These are phyloP conservation scores for Anagrus nilaparvatae DNA, from an alignment of 1,140 invertebrate species.

Conservation along the genomic window DNA sequence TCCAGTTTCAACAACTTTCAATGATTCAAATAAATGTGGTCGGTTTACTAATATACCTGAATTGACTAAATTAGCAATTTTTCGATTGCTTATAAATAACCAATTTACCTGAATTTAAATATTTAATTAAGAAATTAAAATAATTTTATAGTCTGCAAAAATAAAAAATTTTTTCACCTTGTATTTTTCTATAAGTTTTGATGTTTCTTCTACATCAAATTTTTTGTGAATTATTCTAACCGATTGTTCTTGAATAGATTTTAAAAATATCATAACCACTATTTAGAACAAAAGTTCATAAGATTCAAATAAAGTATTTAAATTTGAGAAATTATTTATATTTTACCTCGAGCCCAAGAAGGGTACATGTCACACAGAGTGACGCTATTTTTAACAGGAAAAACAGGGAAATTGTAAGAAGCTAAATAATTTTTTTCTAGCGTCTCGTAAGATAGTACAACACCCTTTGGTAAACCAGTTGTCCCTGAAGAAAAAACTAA, in stretches of 20 bases:
- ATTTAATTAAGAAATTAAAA: too few species aligned
- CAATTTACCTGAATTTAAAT: slow-evolving; percentile 2
- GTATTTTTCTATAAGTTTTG: slow-evolving; percentile 21
- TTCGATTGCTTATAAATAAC: neutral
- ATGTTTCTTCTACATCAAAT: slow-evolving; percentile 17
- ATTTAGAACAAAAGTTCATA: too few species aligned
- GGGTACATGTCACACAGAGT: slow-evolving; percentile 7
- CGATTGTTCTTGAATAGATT: too few species aligned
- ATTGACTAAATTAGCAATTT: slow-evolving; percentile 3
- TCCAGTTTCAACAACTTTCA: slow-evolving; percentile 11
- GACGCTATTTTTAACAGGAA: neutral
- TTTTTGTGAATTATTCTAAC: slow-evolving; percentile 14
- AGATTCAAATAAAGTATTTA: too few species aligned
- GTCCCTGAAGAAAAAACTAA: slow-evolving; percentile 29
- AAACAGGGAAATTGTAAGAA: neutral
- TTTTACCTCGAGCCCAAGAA: slow-evolving; percentile 18
- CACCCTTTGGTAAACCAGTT: slow-evolving; percentile 25
- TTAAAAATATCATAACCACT: too few species aligned
- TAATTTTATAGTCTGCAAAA: neutral
- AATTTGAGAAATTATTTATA: too few species aligned
- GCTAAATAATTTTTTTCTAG: slow-evolving; percentile 6
- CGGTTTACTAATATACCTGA: slow-evolving; percentile 2
- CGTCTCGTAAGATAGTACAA: slow-evolving; percentile 13
- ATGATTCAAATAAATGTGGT: slow-evolving; percentile 1
- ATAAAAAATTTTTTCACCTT: slow-evolving; percentile 14